phyloP scores from a whole-genome alignment of 2,113 vertebrate species.

The Rhodinocichla rosea region DNA sequence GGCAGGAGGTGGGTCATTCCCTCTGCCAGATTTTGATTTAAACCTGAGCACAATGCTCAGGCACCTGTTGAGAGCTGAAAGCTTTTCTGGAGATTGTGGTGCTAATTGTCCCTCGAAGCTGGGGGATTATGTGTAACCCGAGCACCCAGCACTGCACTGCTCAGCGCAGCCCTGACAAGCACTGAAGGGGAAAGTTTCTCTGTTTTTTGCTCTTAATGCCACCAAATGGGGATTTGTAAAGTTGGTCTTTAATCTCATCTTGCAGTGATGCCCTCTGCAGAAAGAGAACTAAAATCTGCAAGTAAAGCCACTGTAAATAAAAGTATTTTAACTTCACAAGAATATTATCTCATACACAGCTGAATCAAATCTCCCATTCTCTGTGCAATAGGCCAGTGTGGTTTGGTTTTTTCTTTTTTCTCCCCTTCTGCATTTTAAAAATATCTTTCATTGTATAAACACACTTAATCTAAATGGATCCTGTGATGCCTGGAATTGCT shows the following conservation, averaged over 20 bases:
- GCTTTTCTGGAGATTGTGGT: constrained; percentile 24
- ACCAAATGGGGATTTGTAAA: background rate
- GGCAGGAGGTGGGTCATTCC: background rate
- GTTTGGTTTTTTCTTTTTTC: accelerated
- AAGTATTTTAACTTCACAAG: background rate
- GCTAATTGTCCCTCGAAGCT: constrained; percentile 51
- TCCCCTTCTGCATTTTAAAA: background rate
- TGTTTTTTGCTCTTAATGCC: background rate
- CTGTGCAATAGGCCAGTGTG: background rate
- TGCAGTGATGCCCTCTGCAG: background rate
- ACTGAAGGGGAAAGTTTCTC: background rate
- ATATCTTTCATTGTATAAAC: background rate
- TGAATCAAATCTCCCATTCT: background rate
- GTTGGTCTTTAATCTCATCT: background rate
- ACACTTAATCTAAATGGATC: background rate
- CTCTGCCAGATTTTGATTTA: constrained; percentile 28
- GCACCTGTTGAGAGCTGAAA: constrained; percentile 58
- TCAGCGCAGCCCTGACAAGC: background rate
- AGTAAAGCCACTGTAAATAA: background rate
- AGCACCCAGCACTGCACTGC: background rate
- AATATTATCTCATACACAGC: background rate
- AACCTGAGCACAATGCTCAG: background rate
- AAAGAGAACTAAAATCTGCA: background rate
- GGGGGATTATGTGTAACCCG: constrained; percentile 60
- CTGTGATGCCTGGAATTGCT: background rate